Evolutionary conservation across 1,140 invertebrate genomes (phyloP), one percentile per base, ranked within the genome.

Genomic region (Lasioglossum baleicum): DNA sequence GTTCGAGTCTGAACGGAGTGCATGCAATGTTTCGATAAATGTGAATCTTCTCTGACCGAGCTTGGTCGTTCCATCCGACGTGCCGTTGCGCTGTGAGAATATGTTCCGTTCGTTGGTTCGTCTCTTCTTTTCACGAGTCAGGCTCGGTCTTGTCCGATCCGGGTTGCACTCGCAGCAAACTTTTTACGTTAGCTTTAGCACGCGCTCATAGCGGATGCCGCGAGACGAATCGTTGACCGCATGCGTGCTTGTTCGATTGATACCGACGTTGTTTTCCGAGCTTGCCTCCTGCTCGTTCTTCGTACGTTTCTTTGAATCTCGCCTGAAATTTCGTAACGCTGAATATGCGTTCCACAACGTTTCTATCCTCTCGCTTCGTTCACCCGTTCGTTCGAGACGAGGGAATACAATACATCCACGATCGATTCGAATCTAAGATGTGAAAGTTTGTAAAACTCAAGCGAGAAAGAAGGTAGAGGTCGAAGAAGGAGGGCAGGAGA

Each of bases 401-500:
- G 10, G 44, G 44, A 11, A 48, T 1, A 11, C 10, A 3, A 48
- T 48, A 48, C 13, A 13, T 11, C 10, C 11, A 48, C 44, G 10
- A 44, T 44, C 44, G 44, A 44, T 44, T 11, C 10, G 44, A 11
- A 11, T 11, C 10, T 15, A 17, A 44, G n/a, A 48, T 4, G 6
- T 13, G 40, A 20, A 48, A 60, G 51, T 44, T 63, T 31, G n/a
- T 75, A 10, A 48, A 13, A 48, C 13, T 48, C 44, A 13, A 48
- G 44, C 26, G 60, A 71, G 66, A 61, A 26, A 64, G 56, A 75
- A 35, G 3, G 5, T 66, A 77, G 60, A 68, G 58, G 48, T 80
- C 60, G 75, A 83, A 85, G 75, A 83, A 85, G 79, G 20, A 72
- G 64, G 61, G 66, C 66, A 85, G 68, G 76, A 86, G 67, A 74